Base-by-base conservation (phyloP, 2,797 vertebrate genomes). In the Sphenopsis melanotis region DNA sequence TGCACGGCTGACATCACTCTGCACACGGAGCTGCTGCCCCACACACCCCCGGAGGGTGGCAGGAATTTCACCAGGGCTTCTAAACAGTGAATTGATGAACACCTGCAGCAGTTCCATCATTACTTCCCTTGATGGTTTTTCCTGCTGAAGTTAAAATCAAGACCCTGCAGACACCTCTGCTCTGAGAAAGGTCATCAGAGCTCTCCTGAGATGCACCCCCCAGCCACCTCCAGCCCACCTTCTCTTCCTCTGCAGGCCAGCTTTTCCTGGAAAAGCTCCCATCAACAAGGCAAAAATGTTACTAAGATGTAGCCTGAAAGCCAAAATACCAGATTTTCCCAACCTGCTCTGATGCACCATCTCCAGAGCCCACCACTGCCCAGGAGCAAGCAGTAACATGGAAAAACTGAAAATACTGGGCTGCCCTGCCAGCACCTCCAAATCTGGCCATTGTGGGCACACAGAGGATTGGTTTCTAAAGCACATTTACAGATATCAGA, bases 321-420 rank as follows among this genome's bases (percentile, higher is more conserved):
- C 18, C 18, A 42, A 41, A 87, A 4, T 0, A 27, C 16, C 12
- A n/a, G 21, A 36, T 34, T 91, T 65, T 29, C 52, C 55, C 37
- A 36, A 2, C 47, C 29, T 0, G 1, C 29, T 27, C 34, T 14
- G 15, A 9, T 39, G 42, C 29, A 7, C 20, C 50, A 10, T 1
- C 46, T 47, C 71, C 3, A 2, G 53, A 42, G 32, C 27, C 56
- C 53, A 52, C 4, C 53, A 13, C 15, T 29, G 52, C 66, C 66
- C 71, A 24, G 14, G 0, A 53, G 39, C 59, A 36, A 10, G 15
- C 37, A 6, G 7, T 0, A 16, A 4, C 1, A 3, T 0, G 5
- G 4, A 6, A 77, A 47, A 89, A n/a, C 53, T 56, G 61, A 30
- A 12, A 30, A 23, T 1, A 7, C 53, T 10, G 17, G 71, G 49